Base-by-base conservation (phyloP, 2,888 invertebrate genomes). In the Hirtodrosophila trivittata region DNA sequence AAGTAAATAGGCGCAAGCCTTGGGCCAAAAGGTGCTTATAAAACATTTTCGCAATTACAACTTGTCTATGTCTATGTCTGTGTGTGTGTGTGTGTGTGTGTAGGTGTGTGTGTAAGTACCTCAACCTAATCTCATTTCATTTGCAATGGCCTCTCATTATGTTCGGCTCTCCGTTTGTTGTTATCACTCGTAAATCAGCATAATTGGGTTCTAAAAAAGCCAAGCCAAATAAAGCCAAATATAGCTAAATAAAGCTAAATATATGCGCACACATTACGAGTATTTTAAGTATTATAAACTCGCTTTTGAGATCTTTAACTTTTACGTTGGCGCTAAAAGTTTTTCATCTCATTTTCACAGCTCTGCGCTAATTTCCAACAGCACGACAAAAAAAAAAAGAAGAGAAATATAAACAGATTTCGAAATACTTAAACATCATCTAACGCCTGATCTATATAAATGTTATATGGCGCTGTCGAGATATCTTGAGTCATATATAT, bases 141-240 rank as follows among this genome's bases (percentile, higher is more conserved):
- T 30, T 25, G 9, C 10, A 9, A 3, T n/a, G 4, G 5, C 2
- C 18, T 9, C 26, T 26, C 3, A 13, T 28, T 38, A 4, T 14
- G 25, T 38, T 3, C 14, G 16, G 28, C 10, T 7, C 14, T 16
- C 10, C 12, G 21, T 45, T 49, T 58, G 33, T 49, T 55, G 33
- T 33, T 68, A 49, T 68, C 59, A 42, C 54, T 65, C 43, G 43
- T 60, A 58, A 68, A 57, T 65, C 65, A 54, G 42, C 68, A 57
- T 68, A 65, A 68, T 71, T 72, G 59, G 21, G 58, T 49, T 63
- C 67, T 70, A 71, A 71, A 67, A 55, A 51, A 55, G 5, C 18
- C 2, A 2, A 21, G 5, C 2, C 2, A 21, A 21, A 21, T 21
- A 21, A 21, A 21, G 42, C 41, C 54, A 66, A 66, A 54, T 39